Conservation (phyloP, 2,888 invertebrate species). For the Aplocera efformata region DNA sequence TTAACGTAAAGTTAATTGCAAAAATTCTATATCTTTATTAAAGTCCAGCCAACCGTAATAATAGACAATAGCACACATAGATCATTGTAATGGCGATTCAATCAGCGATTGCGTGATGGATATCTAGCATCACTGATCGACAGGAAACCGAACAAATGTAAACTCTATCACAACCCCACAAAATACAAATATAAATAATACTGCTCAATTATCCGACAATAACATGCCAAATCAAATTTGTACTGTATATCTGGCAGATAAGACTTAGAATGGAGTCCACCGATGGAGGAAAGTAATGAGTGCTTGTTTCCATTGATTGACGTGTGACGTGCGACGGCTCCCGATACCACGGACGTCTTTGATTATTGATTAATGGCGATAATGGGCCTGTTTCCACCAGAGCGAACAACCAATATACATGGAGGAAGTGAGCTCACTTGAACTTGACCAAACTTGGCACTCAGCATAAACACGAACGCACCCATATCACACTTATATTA, state of each 20-base stretch:
- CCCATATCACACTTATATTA: no score
- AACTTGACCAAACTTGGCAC: background rate
- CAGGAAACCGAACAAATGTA: background rate
- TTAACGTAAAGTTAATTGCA: slow-evolving; percentile 1
- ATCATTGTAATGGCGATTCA: slow-evolving; percentile 19
- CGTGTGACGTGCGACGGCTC: slow-evolving; percentile 20
- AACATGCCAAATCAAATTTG: background rate
- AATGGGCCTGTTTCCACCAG: slow-evolving; percentile 6
- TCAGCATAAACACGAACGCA: no score
- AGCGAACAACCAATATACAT: slow-evolving; percentile 5
- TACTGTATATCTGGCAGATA: background rate
- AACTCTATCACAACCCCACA: background rate
- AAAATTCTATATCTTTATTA: slow-evolving; percentile 6
- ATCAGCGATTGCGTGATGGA: slow-evolving; percentile 13
- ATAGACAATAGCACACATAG: slow-evolving; percentile 15
- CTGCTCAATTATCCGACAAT: no score
- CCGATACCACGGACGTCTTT: slow-evolving; percentile 15
- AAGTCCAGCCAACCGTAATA: slow-evolving; percentile 4
- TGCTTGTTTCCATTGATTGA: slow-evolving; percentile 13
- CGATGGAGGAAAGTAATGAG: slow-evolving; percentile 3
- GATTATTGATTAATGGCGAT: slow-evolving; percentile 19
- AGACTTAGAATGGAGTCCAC: background rate
- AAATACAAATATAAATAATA: no score
- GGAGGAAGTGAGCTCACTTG: background rate
- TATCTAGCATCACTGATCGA: slow-evolving; percentile 15